Base-by-base conservation (phyloP, 2,797 vertebrate species). In the Trachops cirrhosus region DNA sequence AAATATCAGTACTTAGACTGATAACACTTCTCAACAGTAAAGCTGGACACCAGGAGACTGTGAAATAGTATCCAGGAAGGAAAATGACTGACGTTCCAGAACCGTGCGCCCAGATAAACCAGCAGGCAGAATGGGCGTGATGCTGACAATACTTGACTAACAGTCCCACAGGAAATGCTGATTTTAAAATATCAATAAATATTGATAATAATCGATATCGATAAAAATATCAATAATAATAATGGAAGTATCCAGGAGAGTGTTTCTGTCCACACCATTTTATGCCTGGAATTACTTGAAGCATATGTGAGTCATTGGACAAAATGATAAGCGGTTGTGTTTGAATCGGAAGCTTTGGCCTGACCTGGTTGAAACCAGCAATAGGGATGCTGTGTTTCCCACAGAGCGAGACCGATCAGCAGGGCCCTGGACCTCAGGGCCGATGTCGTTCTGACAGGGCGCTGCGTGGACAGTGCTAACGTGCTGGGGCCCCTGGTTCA, bases 401-500 rank as follows among this genome's bases (percentile, higher is more conserved):
- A 48, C 96, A 99, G 99, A 0, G 99, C 99, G n/a, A 96, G 97
- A 57, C 99, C 99, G 0, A 99, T 99, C 91, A 99, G 98, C 90
- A 98, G 98, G 52, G 99, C 99, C 96, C 97, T 99, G 94, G 99
- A 99, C 57, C 98, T 98, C 2, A 99, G 99, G 5, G 99, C 99
- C 0, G 98, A 99, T 95, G 97, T 99, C 50, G 99, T 99, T 82
- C 98, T 99, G 57, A 99, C 99, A 0, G 99, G 99, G 10, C 98
- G 99, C 87, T 77, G 74, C 0, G 32, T 50, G 46, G 74, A 50
- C 98, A 99, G 99, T 4, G 99, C 99, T 2, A 94, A 99, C 67
- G 98, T 99, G 4, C 98, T 99, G 86, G 99, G 99, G 59, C 99
- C 99, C 0, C 98, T 99, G 73, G 99, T 99, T 98, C 99, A 99